phyloP scores from a whole-genome alignment of 2,888 invertebrate genomes.

The Lasioglossum leucozonium region DNA sequence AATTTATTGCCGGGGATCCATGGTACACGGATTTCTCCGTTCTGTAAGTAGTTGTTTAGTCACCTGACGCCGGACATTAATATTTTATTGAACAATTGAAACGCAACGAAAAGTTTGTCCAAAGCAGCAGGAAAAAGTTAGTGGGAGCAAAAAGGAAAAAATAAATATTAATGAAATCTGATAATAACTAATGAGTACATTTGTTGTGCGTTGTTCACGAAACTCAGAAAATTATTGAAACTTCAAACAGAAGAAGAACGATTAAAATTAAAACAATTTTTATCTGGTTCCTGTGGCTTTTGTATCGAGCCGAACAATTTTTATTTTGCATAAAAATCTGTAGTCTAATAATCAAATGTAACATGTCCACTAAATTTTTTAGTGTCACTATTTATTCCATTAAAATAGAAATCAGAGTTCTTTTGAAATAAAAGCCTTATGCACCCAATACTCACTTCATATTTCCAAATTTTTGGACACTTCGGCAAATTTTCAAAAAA shows the following conservation, averaged over 20 bases:
- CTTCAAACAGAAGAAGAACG: too few species aligned
- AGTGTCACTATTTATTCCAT: background rate
- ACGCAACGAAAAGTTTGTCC: background rate
- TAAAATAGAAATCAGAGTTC: background rate
- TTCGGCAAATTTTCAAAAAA: background rate
- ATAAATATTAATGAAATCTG: too few species aligned
- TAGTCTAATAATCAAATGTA: too few species aligned
- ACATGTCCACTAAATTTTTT: too few species aligned
- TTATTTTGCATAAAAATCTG: too few species aligned
- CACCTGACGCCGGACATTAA: too few species aligned
- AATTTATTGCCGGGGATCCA: conserved; percentile 31
- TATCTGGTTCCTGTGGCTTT: background rate
- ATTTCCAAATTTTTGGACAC: background rate
- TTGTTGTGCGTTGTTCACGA: too few species aligned
- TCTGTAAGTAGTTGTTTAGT: background rate
- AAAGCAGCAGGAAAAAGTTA: background rate
- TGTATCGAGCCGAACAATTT: too few species aligned
- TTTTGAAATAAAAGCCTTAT: background rate
- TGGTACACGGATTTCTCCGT: conserved; percentile 5
- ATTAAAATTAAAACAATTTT: background rate
- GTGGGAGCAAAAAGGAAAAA: too few species aligned
- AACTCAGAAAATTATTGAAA: too few species aligned
- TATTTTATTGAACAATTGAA: background rate
- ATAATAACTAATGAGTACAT: too few species aligned
- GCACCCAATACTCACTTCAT: background rate